Evolutionary conservation across 2,797 vertebrate species (phyloP).

Genomic region (Merluccius polli): DNA sequence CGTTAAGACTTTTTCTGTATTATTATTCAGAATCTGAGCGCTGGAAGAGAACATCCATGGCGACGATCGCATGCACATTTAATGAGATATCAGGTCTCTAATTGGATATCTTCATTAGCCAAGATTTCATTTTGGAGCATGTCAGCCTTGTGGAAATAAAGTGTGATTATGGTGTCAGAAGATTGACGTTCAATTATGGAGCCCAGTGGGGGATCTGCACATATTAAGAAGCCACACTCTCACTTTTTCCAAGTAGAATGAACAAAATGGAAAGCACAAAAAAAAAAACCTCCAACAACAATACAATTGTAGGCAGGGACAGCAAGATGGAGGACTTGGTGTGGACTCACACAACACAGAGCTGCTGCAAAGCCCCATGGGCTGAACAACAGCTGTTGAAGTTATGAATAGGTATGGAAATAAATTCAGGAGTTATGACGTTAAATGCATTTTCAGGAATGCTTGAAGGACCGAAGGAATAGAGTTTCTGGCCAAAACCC

Average conservation of each 20-base stretch:
- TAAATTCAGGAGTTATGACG: neutral
- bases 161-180: constrained; percentile 55
- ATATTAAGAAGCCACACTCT: constrained; percentile 34
- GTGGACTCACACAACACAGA: neutral
- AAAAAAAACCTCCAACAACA: neutral
- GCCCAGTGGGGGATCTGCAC: constrained; percentile 52
- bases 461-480: constrained; percentile 31
- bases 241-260: constrained; percentile 32
- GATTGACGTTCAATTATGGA: constrained; percentile 47
- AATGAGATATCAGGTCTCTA: constrained; percentile 57
- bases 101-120: constrained; percentile 61
- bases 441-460: constrained; percentile 38
- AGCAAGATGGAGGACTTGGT: neutral
- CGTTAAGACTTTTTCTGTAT: neutral
- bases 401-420: constrained; percentile 10
- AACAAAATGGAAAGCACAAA: neutral
- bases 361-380: no score
- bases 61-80: constrained; percentile 31
- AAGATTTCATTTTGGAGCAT: constrained; percentile 55
- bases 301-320: neutral
- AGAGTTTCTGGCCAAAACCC: constrained; percentile 28
- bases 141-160: constrained; percentile 49
- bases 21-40: neutral
- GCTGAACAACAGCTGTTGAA: constrained; percentile 9
- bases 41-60: neutral